phyloP scores from a whole-genome alignment of 2,888 invertebrate species.

The Galerucella calmariensis region DNA sequence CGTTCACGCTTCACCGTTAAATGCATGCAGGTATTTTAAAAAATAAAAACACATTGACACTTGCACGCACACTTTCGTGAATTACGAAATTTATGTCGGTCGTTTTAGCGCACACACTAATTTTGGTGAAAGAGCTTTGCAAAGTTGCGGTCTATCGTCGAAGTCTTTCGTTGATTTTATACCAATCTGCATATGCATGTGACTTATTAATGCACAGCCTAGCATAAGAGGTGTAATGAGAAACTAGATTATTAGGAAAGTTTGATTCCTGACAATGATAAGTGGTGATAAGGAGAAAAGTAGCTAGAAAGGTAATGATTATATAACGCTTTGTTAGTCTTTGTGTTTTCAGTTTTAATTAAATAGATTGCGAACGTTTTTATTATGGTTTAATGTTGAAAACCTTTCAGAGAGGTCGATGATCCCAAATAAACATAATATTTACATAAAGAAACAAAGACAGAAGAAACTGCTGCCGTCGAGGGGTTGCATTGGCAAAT shows the following conservation, averaged over 20 bases:
- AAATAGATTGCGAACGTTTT: background rate
- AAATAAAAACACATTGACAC: conserved; percentile 17
- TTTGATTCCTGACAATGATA: conserved; percentile 17
- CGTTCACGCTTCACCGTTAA: conserved; percentile 20
- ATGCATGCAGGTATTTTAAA: conserved; percentile 22
- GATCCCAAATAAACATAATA: no score
- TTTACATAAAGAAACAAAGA: no score
- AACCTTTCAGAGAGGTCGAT: no score
- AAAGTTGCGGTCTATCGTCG: background rate
- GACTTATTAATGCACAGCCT: background rate
- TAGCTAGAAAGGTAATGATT: conserved; percentile 6
- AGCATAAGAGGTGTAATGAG: background rate
- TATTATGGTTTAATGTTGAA: background rate
- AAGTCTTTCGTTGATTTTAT: background rate
- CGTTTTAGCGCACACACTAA: background rate
- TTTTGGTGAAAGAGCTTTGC: background rate
- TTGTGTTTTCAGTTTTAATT: conserved; percentile 15
- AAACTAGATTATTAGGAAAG: conserved; percentile 4
- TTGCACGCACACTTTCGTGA: conserved; percentile 36
- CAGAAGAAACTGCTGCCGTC: no score
- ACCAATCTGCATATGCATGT: background rate
- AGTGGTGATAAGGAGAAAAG: conserved; percentile 6
- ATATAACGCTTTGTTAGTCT: conserved; percentile 14
- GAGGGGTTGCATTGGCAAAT: no score
- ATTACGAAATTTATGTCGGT: conserved; percentile 16